These are phyloP conservation scores for Allobates femoralis DNA, from an alignment of 2,797 vertebrate species.

Conservation along the genomic window DNA sequence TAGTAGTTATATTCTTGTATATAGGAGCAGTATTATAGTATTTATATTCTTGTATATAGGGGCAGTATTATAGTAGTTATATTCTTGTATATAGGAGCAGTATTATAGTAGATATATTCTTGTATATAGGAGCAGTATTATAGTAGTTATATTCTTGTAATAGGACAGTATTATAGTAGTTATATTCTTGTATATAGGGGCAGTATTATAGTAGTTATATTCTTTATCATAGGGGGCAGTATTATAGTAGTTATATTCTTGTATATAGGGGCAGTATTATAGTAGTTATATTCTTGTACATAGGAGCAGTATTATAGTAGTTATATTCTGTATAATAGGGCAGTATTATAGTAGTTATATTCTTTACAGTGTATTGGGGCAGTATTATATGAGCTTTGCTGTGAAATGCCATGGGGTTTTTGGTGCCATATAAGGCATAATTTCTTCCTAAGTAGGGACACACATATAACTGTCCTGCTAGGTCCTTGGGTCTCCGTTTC, in stretches of 20 bases:
- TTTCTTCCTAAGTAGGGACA: neutral
- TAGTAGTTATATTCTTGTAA: conserved; percentile 7
- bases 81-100: too few relatives aligned
- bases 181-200: neutral
- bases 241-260: too few relatives aligned
- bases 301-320: neutral
- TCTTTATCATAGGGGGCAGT: neutral
- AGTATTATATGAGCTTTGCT: too few relatives aligned
- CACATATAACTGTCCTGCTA: neutral
- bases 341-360: too few relatives aligned
- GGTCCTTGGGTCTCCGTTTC: neutral
- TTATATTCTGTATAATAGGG: neutral
- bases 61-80: too few relatives aligned
- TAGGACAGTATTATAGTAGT: neutral
- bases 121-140: too few relatives aligned
- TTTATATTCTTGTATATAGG: too few relatives aligned
- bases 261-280: neutral
- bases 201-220: neutral
- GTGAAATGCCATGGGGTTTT: too few relatives aligned
- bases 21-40: too few relatives aligned
- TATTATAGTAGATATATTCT: too few relatives aligned
- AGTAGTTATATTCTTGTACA: neutral
- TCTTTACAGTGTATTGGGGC: too few relatives aligned
- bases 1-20: too few relatives aligned
- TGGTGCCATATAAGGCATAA: neutral